Conservation (phyloP, 2,797 vertebrate species). For the Oreonectes daqikongensis region DNA sequence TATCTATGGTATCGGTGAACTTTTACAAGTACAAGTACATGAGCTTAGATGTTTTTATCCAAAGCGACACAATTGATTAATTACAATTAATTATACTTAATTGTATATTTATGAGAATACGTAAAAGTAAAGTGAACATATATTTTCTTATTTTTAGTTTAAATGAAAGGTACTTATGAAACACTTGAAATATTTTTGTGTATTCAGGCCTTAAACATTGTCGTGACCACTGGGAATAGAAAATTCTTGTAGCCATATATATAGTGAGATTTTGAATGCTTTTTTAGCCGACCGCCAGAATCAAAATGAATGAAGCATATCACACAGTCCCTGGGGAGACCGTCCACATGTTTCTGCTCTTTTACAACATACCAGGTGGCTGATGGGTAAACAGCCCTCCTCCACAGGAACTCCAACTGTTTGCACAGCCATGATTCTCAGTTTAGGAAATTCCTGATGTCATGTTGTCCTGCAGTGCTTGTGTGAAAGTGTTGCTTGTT, state of each 20-base stretch:
- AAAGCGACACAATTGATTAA: too few relatives aligned
- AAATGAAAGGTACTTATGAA: too few relatives aligned
- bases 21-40: too few relatives aligned
- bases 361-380: constrained; percentile 66
- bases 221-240: too few relatives aligned
- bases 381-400: constrained; percentile 72
- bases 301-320: not conserved
- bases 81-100: too few relatives aligned
- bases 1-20: too few relatives aligned
- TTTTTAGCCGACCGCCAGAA: not conserved
- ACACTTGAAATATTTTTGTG: too few relatives aligned
- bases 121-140: too few relatives aligned
- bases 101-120: too few relatives aligned
- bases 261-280: not conserved
- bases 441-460: constrained; percentile 70
- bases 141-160: too few relatives aligned
- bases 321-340: not conserved
- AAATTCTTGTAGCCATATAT: not conserved
- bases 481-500: constrained; percentile 59
- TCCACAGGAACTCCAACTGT: constrained; percentile 64
- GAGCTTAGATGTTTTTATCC: too few relatives aligned
- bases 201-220: too few relatives aligned
- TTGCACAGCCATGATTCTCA: constrained; percentile 67
- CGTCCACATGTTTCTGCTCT: constrained; percentile 62
- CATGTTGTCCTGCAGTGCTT: constrained; percentile 49